A percentile compares a stretch with the other conserved stretches of the same genome.
Conservation (phyloP, 2,113 vertebrate genomes). For the Mirounga angustirostris region DNA sequence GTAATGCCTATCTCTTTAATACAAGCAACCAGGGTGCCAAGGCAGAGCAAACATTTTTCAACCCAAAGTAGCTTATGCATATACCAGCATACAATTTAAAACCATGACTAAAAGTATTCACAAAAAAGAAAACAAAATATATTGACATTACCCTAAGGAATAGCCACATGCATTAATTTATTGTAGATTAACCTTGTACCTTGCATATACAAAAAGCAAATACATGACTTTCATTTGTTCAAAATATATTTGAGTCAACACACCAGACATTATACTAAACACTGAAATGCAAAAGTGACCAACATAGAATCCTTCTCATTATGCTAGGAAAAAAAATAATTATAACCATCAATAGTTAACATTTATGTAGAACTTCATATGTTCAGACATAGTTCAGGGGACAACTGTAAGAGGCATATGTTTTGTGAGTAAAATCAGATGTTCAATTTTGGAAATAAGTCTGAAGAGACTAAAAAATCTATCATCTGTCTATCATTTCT, state of each 20-base stretch:
- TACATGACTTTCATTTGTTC: constrained; percentile 11
- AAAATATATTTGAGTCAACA: constrained; percentile 47
- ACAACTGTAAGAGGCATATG: neutral
- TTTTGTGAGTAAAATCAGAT: neutral
- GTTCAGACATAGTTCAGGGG: neutral
- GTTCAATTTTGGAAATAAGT: neutral
- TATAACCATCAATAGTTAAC: neutral
- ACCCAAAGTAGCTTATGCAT: neutral
- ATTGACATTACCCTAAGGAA: neutral
- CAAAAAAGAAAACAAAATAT: neutral
- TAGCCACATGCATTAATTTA: neutral
- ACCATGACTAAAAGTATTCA: constrained; percentile 6
- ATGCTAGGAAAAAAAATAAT: neutral
- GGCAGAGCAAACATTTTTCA: neutral
- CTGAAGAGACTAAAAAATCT: neutral
- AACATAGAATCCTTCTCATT: neutral
- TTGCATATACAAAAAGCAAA: neutral
- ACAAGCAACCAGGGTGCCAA: neutral
- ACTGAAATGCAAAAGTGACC: neutral
- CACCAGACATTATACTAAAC: neutral
- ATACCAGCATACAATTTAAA: neutral
- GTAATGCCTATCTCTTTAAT: neutral
- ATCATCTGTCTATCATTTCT: too few species aligned
- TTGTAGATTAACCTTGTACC: neutral
- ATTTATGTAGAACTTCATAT: neutral